Evolutionary conservation across 2,113 vertebrate genomes (phyloP), one percentile per base, ranked within the genome.

Genomic region (Catharus fuscescens): DNA sequence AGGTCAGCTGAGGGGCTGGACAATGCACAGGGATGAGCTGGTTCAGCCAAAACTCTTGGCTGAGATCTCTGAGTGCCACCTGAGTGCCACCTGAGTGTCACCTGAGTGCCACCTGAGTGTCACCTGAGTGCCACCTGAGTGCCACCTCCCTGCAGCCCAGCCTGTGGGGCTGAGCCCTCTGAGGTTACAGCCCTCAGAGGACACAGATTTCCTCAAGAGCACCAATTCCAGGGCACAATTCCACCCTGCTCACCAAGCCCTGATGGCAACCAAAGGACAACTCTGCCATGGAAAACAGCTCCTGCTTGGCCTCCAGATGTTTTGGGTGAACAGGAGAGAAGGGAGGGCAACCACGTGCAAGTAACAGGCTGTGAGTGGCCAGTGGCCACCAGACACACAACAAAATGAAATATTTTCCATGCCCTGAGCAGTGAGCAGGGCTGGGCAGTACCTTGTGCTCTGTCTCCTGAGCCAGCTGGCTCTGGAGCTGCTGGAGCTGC

Each of bases 401-500:
- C 84, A 56, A 18, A 82, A 61, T 17, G 84, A 79, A 95, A 90
- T 57, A 64, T 69, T 72, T 89, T 76, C 50, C 62, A 84, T 6
- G 38, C n/a, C 28, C 59, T 34, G 69, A 88, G 73, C n/a, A 73
- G 45, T 26, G 76, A 18, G 1, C 14, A 40, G 65, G 82, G 66
- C 78, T 8, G 14, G 83, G 96, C n/a, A 18, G 19, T 99, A 99
- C 99, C 99, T 99, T 99, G 97, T 98, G 98, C 62, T 99, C 98
- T 61, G 99, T 98, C 97, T 99, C 99, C 94, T 98, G 98, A 94
- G 99, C 99, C 96, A 99, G 96, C 59, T 99, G 98, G 74, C 98
- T 98, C 96, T 99, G 98, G 72, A 99, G 98, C 89, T 99, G 98
- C 92, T 99, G 99, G 84, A 99, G 98, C 92, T 99, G 99, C 89